Evolutionary conservation across 1,140 invertebrate genomes (phyloP).

Genomic region (Bombus balteatus): DNA sequence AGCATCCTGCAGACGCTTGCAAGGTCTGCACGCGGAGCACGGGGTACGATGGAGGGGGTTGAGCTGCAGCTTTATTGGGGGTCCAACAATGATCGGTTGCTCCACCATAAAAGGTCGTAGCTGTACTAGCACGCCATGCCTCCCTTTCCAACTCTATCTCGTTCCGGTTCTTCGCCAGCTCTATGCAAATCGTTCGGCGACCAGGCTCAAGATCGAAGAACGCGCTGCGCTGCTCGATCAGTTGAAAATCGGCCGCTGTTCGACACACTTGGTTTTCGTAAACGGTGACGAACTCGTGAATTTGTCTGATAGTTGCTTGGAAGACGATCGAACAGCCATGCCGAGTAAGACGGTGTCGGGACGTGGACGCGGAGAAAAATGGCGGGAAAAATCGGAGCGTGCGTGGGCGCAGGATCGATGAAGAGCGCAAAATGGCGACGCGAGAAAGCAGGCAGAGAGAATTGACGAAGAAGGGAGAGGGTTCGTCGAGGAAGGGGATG

Average conservation of each 20-base stretch:
- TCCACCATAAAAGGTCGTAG: slow-evolving; percentile 68
- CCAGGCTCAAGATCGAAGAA: slow-evolving; percentile 40
- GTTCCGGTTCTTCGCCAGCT: slow-evolving; percentile 72
- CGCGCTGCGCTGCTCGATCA: slow-evolving; percentile 49
- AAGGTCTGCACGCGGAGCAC: slow-evolving; percentile 21
- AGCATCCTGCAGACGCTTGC: slow-evolving; percentile 19
- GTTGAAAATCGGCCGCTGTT: slow-evolving; percentile 52
- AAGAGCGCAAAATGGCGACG: slow-evolving; percentile 76
- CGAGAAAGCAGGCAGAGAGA: slow-evolving; percentile 48
- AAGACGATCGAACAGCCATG: background rate
- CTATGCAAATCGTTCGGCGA: slow-evolving; percentile 79
- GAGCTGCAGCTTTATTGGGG: slow-evolving; percentile 78
- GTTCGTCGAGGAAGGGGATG: slow-evolving; percentile 40
- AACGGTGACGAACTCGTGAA: too few relatives aligned
- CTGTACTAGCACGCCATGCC: slow-evolving; percentile 13
- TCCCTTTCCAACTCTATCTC: slow-evolving; percentile 72
- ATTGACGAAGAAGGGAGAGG: slow-evolving; percentile 41
- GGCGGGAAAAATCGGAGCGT: slow-evolving; percentile 74
- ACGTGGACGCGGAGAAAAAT: slow-evolving; percentile 60
- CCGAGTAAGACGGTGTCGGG: slow-evolving; percentile 21
- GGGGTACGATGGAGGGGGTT: slow-evolving; percentile 62
- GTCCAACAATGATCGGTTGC: slow-evolving; percentile 76
- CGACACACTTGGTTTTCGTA: slow-evolving; percentile 10
- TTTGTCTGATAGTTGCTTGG: background rate
- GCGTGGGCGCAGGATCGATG: slow-evolving; percentile 78